Conservation (phyloP, 2,113 vertebrate species). For the Barbus barbus region DNA sequence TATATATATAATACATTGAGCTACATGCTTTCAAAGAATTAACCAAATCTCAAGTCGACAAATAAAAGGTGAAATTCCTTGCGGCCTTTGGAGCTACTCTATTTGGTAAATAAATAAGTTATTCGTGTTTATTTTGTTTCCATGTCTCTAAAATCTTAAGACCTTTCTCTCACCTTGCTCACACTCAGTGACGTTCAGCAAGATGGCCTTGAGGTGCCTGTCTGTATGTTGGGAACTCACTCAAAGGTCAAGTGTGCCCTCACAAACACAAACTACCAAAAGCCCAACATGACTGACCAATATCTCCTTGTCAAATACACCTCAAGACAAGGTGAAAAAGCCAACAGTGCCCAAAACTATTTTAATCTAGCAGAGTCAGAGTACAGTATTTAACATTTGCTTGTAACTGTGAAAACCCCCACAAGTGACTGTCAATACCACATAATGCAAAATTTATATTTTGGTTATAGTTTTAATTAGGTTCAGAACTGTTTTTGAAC, state of each 20-base stretch:
- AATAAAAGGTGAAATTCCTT: neutral
- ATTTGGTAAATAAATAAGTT: neutral
- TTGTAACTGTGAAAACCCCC: neutral
- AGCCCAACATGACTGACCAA: conserved; percentile 26
- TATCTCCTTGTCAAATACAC: conserved; percentile 20
- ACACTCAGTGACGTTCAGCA: neutral
- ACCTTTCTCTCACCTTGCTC: neutral
- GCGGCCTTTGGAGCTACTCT: neutral
- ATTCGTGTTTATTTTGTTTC: neutral
- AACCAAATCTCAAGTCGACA: neutral
- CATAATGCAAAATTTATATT: neutral
- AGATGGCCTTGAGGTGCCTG: conserved; percentile 22
- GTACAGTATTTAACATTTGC: neutral
- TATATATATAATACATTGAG: neutral
- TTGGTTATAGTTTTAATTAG: neutral
- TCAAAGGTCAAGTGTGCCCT: conserved; percentile 36
- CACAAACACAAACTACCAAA: conserved; percentile 17
- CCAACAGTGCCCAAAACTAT: neutral
- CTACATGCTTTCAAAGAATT: neutral
- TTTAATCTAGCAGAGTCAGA: neutral
- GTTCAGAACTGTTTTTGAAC: neutral
- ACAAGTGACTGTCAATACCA: neutral
- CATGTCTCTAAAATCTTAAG: neutral
- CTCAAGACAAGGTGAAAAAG: conserved; percentile 8
- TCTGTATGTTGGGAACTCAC: neutral